Conservation (phyloP, 2,888 invertebrate genomes). For the Sialis lutaria region DNA sequence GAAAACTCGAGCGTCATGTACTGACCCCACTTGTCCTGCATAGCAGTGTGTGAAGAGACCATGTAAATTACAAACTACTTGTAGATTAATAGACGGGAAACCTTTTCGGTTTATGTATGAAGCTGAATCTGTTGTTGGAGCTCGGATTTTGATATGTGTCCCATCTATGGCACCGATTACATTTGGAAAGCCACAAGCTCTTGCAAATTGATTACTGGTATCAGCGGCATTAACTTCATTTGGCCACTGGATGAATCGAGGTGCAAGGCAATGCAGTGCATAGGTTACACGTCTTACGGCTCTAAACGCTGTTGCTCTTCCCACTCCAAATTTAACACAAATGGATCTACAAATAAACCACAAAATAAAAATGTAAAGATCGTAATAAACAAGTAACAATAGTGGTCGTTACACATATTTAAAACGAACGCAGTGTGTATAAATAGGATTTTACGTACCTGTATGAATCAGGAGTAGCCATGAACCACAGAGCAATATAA, state of each 20-base stretch:
- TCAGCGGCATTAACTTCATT: neutral
- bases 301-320: neutral
- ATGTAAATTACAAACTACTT: conserved; percentile 1
- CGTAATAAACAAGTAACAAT: no score
- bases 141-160: conserved; percentile 10
- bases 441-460: no score
- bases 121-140: conserved; percentile 7
- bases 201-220: conserved; percentile 4
- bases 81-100: conserved; percentile 3
- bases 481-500: neutral
- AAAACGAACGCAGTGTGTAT: no score
- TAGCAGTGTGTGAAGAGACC: neutral
- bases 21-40: neutral
- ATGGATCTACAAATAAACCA: neutral
- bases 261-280: neutral
- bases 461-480: neutral
- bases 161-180: conserved; percentile 11
- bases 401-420: no score
- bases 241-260: neutral
- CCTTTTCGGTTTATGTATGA: conserved; percentile 1
- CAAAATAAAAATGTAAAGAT: no score
- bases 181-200: conserved; percentile 9
- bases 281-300: neutral
- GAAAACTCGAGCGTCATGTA: no score
- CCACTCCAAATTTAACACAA: neutral